Evolutionary conservation across 2,113 vertebrate genomes (phyloP), one percentile per base, ranked within the genome.

Genomic region (Pluvialis apricaria): DNA sequence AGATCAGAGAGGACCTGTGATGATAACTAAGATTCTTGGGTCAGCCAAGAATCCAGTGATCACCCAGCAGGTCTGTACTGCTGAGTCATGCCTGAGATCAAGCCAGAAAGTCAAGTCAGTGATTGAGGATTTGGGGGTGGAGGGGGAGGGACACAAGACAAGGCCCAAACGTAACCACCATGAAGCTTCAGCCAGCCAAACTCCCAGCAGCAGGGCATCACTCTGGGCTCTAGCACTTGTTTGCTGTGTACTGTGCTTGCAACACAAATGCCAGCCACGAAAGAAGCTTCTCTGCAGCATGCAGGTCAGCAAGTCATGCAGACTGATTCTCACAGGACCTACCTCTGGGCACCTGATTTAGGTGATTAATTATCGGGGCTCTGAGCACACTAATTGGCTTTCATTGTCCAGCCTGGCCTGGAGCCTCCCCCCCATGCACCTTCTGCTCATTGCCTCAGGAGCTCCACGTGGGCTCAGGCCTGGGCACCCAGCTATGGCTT

Each of bases 181-280:
- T 5, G 2, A 25, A 68, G 60, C 83, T 44, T 21, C 45, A 61
- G 36, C 38, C 45, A 34, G 6, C 17, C 16, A 36, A 9, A 9
- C 18, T 68, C 61, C 28, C 15, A 3, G 54, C 1, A 4, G 28
- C 22, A 20, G 32, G 42, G 29, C 0, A 0, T 10, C 4, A 7
- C 29, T 69, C 52, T 15, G 11, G 40, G 32, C 76, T 29, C 70
- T 52, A 65, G 25, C 42, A 22, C 28, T 51, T 15, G 19, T 57
- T 40, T 73, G 26, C 36, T 36, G 24, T 28, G 12, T 13, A 6
- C 19, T 9, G 11, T 29, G 38, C 38, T 83, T 19, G 18, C 49
- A 54, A 10, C 1, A 4, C 12, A 44, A 64, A 25, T 34, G 26
- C 16, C 61, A 83, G 4, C 14, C 68, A n/a, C 1, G 1, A n/a